A percentile compares a stretch with the other conserved stretches of the same genome.
Conservation (phyloP, 1,140 invertebrate genomes). For the Nylanderia fulva region DNA sequence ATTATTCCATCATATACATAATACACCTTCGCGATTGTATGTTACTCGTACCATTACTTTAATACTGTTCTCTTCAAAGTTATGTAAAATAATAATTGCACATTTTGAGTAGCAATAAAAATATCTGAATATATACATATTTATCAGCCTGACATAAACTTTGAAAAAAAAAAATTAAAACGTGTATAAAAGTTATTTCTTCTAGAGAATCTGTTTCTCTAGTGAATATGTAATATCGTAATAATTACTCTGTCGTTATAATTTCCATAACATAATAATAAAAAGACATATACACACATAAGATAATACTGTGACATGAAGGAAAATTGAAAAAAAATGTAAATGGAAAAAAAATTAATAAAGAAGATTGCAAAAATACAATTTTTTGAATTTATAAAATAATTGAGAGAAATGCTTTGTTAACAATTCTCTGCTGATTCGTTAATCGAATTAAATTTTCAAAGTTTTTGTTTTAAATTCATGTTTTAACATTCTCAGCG, state of each 20-base stretch:
- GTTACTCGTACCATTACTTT: background rate
- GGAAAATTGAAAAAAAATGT: background rate
- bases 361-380: background rate
- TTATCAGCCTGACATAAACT: background rate
- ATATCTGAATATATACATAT: background rate
- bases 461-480: background rate
- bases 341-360: background rate
- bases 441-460: background rate
- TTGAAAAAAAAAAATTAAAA: background rate
- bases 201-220: background rate
- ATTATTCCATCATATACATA: background rate
- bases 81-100: background rate
- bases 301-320: background rate
- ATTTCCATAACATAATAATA: background rate
- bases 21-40: too few relatives aligned
- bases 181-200: background rate
- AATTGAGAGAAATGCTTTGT: background rate
- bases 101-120: background rate
- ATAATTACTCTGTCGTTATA: background rate
- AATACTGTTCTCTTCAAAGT: background rate
- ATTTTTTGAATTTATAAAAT: background rate
- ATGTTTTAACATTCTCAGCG: background rate
- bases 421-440: background rate
- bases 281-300: background rate
- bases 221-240: background rate